Base-by-base conservation (phyloP, 2,113 vertebrate species). In the Urocolius indicus region DNA sequence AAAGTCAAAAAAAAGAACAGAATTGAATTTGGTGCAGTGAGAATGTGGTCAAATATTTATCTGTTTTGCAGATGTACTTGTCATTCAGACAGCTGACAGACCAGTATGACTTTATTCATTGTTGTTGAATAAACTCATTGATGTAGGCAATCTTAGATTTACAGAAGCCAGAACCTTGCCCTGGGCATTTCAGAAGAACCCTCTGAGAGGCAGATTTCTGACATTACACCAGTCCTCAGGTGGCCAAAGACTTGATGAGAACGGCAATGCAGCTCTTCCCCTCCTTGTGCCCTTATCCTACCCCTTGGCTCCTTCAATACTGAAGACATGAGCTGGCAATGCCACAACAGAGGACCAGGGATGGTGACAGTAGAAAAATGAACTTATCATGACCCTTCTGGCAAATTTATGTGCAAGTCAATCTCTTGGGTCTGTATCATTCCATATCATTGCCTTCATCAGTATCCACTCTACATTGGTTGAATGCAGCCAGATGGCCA, bases 241-340 rank as follows among this genome's bases (percentile, higher is more conserved):
- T 10, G 32, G 30, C 46, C 54, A 45, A 24, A 57, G 49, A 72
- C 6, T 29, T 18, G 84, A 52, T 7, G 9, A 1, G 26, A 86
- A 48, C 2, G 1, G 17, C 8, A 84, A 3, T 2, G 12, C 9
- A 63, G 48, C 19, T 77, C 20, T 66, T 62, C 6, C 9, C 19
- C 14, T 61, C 30, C 51, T 12, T 13, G 16, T 6, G 7, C 29
- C 20, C 52, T 62, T 27, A 16, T 27, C 32, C 23, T 10, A 32
- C 10, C 8, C 43, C 34, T 21, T 59, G 10, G 11, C 46, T 63
- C 38, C 38, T 76, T 34, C 20, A 0, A 4, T 17, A 9, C 32
- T 0, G 0, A 52, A 26, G 15, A 16, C 0, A 0, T 0, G 4
- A 68, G 32, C 48, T 79, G 67, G 30, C 10, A 83, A 3, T 0